phyloP scores from a whole-genome alignment of 2,888 invertebrate genomes.

The Trileptium ribeirensis region DNA sequence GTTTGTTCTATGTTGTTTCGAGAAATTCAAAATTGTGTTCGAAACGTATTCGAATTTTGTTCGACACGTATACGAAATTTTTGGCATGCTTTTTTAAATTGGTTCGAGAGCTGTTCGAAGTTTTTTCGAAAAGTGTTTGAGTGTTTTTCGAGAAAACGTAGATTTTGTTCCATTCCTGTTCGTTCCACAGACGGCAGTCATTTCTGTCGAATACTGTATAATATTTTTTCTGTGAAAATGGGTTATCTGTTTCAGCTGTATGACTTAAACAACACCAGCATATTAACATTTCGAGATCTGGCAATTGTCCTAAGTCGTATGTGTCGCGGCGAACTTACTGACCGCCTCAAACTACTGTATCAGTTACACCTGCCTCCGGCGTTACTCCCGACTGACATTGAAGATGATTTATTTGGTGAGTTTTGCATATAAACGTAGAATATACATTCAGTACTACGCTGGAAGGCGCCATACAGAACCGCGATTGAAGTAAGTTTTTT shows the following conservation, averaged over 20 bases:
- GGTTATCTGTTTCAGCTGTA: constrained; percentile 66
- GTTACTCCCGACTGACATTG: constrained; percentile 44
- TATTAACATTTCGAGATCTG: constrained; percentile 79
- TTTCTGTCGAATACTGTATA: no score
- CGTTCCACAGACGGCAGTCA: no score
- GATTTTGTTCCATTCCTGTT: background rate
- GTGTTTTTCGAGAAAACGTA: background rate
- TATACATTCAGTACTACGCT: no score
- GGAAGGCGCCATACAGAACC: no score
- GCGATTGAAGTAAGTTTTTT: no score
- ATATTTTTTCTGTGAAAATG: background rate
- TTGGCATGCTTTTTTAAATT: no score
- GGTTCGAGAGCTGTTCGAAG: background rate
- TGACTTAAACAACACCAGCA: constrained; percentile 75
- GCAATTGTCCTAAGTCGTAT: constrained; percentile 71
- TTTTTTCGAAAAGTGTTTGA: no score
- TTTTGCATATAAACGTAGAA: no score
- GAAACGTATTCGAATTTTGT: no score
- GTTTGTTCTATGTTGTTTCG: no score
- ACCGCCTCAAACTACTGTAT: constrained; percentile 76
- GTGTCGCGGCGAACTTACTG: constrained; percentile 69
- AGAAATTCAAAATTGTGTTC: no score
- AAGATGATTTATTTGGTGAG: constrained; percentile 27
- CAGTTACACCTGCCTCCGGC: constrained; percentile 70
- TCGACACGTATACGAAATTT: no score